phyloP scores from a whole-genome alignment of 2,797 vertebrate species.

The Mormyrops attenuatus region DNA sequence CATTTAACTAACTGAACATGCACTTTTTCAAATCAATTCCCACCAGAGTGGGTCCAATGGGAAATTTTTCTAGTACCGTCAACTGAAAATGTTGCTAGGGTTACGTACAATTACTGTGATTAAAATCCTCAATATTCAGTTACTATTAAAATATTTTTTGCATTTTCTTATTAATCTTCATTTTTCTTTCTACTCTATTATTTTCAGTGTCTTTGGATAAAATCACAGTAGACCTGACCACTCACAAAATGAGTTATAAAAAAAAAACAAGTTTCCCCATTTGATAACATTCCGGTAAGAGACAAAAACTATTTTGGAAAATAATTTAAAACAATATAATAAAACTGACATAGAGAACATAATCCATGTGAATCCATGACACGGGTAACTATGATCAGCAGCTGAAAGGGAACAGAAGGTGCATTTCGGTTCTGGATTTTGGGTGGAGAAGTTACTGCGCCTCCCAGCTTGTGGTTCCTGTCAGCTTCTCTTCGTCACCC shows the following conservation, averaged over 20 bases:
- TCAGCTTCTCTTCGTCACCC: slow-evolving; percentile 75
- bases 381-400: slow-evolving; percentile 17
- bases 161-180: neutral
- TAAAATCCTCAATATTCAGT: neutral
- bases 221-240: slow-evolving; percentile 18
- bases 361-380: neutral
- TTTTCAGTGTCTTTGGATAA: slow-evolving; percentile 15
- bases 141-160: neutral
- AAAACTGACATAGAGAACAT: slow-evolving; percentile 4
- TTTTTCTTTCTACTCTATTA: neutral
- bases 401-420: slow-evolving; percentile 19
- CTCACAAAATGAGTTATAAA: neutral
- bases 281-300: neutral
- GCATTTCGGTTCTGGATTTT: neutral
- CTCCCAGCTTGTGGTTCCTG: slow-evolving; percentile 58
- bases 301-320: neutral
- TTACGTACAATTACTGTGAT: slow-evolving; percentile 10
- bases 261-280: neutral
- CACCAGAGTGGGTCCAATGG: slow-evolving; percentile 15
- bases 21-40: slow-evolving; percentile 13
- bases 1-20: slow-evolving; percentile 24
- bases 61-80: slow-evolving; percentile 16
- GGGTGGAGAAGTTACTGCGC: slow-evolving; percentile 57
- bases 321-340: neutral
- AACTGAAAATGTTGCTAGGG: slow-evolving; percentile 11